Evolutionary conservation across 2,888 invertebrate genomes (phyloP).

Genomic region (Diarsia rubi): DNA sequence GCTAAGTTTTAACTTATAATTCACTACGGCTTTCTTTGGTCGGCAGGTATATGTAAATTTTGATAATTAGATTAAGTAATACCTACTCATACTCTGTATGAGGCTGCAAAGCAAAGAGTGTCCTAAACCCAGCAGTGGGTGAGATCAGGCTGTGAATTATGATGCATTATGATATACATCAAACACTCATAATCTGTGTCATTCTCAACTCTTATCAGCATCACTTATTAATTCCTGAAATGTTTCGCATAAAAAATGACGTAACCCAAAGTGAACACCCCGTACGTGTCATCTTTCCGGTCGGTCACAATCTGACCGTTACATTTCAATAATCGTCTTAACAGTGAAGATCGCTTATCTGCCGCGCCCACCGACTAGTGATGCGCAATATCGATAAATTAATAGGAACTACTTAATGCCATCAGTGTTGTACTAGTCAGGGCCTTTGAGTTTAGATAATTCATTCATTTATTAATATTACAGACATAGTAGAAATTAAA

Average conservation of each 20-base stretch:
- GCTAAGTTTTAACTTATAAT: no score
- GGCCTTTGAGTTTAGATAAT: slow-evolving; percentile 9
- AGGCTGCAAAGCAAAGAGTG: not conserved
- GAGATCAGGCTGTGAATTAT: no score
- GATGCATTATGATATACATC: no score
- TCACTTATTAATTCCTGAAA: not conserved
- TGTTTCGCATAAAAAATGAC: not conserved
- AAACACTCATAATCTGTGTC: not conserved
- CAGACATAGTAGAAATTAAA: no score
- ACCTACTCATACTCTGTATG: no score
- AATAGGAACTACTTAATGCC: slow-evolving; percentile 20
- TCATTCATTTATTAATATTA: no score
- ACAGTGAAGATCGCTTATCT: slow-evolving; percentile 88
- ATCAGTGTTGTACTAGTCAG: slow-evolving; percentile 33
- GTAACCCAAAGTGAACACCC: slow-evolving; percentile 65
- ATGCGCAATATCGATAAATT: slow-evolving; percentile 66
- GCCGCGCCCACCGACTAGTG: slow-evolving; percentile 87
- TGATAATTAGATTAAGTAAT: no score
- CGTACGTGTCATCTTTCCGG: slow-evolving; percentile 83
- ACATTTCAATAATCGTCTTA: slow-evolving; percentile 91
- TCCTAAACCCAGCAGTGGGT: no score
- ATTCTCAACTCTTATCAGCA: not conserved
- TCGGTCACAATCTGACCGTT: slow-evolving; percentile 91
- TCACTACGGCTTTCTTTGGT: no score
- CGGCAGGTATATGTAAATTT: no score